Conservation (phyloP, 2,797 vertebrate species). For the Catostomus latipinnis region DNA sequence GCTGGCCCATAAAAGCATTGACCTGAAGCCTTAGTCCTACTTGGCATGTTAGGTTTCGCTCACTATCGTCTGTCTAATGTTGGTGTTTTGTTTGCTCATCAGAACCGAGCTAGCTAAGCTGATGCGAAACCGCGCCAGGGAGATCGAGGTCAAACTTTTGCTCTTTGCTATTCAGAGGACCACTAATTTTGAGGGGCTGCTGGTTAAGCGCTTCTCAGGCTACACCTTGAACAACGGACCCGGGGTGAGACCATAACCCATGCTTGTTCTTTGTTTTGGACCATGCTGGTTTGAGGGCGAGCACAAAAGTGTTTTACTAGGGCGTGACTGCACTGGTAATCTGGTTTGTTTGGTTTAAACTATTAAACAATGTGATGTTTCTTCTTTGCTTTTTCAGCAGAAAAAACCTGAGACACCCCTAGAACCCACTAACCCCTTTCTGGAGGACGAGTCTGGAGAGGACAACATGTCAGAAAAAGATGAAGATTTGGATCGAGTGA, state of each 20-base stretch:
- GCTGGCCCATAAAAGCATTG: constrained; percentile 65
- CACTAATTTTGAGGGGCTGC: constrained; percentile 95
- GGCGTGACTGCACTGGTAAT: constrained; percentile 26
- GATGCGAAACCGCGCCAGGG: constrained; percentile 94
- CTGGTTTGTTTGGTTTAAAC: neutral
- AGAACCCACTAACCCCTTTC: constrained; percentile 89
- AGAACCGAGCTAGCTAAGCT: constrained; percentile 95
- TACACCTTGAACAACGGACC: constrained; percentile 86
- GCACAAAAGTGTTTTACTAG: constrained; percentile 17
- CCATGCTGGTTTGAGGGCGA: constrained; percentile 14
- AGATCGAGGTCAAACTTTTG: constrained; percentile 97
- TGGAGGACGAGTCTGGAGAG: constrained; percentile 87
- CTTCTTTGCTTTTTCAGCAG: constrained; percentile 65
- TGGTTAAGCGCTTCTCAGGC: constrained; percentile 95
- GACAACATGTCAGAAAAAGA: constrained; percentile 84
- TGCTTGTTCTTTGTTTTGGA: constrained; percentile 39
- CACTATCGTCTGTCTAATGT: constrained; percentile 20
- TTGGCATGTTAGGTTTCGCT: constrained; percentile 43
- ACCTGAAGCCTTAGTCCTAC: constrained; percentile 53
- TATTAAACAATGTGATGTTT: constrained; percentile 5
- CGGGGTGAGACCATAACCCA: constrained; percentile 77
- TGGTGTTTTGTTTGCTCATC: constrained; percentile 49
- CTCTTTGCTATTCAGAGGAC: constrained; percentile 98
- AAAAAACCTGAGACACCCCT: constrained; percentile 89
- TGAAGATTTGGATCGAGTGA: constrained; percentile 86